These are phyloP conservation scores for Molossus alvarezi DNA, from an alignment of 2,797 vertebrate genomes.

Conservation along the genomic window DNA sequence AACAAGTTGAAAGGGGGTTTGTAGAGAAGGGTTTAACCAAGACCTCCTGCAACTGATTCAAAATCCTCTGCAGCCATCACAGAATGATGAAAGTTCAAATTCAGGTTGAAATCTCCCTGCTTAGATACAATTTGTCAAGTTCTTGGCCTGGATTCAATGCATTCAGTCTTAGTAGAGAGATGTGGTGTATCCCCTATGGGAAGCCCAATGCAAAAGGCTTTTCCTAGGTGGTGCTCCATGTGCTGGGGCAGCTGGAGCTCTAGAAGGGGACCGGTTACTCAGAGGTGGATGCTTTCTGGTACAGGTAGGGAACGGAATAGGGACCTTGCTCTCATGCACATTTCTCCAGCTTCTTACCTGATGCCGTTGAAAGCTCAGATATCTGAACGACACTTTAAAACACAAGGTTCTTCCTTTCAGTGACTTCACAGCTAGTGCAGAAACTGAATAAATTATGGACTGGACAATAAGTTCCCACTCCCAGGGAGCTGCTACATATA, in stretches of 20 bases:
- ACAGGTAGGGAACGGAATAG: background rate
- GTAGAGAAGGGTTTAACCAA: background rate
- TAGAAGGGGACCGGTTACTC: background rate
- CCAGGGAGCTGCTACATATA: background rate
- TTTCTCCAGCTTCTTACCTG: slow-evolving; percentile 22
- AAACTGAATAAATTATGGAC: slow-evolving; percentile 58
- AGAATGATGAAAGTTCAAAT: slow-evolving; percentile 17
- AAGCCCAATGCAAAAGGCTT: background rate
- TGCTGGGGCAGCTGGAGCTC: background rate
- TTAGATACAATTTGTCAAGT: background rate
- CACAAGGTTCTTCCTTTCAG: background rate
- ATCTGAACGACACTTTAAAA: slow-evolving; percentile 20
- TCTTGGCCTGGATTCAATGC: background rate
- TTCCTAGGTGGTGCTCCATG: background rate
- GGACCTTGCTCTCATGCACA: background rate
- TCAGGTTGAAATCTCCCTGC: background rate
- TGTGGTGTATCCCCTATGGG: background rate
- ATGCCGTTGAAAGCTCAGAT: slow-evolving; percentile 50
- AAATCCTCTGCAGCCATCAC: background rate
- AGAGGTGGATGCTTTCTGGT: background rate
- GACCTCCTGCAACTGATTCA: background rate
- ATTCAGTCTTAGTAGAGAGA: background rate
- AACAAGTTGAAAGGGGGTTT: background rate
- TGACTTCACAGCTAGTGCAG: slow-evolving; percentile 39
- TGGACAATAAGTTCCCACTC: background rate